phyloP scores from a whole-genome alignment of 2,797 vertebrate genomes.

The Leucoraja ocellata region DNA sequence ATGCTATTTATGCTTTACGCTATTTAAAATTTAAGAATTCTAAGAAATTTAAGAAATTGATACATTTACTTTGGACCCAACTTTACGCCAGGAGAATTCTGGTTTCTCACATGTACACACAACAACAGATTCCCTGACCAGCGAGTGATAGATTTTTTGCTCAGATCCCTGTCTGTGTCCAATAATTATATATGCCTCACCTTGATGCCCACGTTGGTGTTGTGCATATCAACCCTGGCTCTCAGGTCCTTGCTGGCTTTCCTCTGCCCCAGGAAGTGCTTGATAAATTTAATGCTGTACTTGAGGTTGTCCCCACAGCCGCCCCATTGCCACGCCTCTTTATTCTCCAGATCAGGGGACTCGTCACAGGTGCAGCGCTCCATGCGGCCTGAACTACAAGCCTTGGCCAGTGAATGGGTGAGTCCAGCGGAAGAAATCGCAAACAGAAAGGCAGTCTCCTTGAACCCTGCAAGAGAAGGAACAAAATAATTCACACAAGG shows the following conservation, averaged over 20 bases:
- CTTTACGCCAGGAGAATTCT: background rate
- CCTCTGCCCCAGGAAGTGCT: conserved; percentile 88
- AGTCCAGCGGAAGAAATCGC: conserved; percentile 84
- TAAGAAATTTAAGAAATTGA: background rate
- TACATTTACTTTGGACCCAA: background rate
- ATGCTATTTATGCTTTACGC: background rate
- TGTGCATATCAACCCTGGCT: conserved; percentile 85
- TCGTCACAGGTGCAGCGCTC: conserved; percentile 96
- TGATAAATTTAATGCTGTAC: conserved; percentile 92
- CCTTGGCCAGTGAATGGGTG: conserved; percentile 85
- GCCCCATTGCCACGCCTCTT: conserved; percentile 96
- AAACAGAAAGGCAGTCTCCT: conserved; percentile 90
- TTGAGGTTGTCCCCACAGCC: conserved; percentile 96
- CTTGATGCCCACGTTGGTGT: conserved; percentile 88
- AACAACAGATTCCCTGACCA: background rate
- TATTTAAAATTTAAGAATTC: background rate
- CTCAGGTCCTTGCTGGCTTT: conserved; percentile 86
- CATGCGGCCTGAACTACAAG: conserved; percentile 92
- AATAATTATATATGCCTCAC: conserved; percentile 56
- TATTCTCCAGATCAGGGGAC: conserved; percentile 85
- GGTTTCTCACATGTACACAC: background rate
- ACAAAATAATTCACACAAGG: background rate
- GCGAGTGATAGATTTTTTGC: background rate
- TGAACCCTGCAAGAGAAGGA: conserved; percentile 69
- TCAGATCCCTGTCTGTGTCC: background rate